phyloP scores from a whole-genome alignment of 2,113 vertebrate species.

The Chrysochloris asiatica region DNA sequence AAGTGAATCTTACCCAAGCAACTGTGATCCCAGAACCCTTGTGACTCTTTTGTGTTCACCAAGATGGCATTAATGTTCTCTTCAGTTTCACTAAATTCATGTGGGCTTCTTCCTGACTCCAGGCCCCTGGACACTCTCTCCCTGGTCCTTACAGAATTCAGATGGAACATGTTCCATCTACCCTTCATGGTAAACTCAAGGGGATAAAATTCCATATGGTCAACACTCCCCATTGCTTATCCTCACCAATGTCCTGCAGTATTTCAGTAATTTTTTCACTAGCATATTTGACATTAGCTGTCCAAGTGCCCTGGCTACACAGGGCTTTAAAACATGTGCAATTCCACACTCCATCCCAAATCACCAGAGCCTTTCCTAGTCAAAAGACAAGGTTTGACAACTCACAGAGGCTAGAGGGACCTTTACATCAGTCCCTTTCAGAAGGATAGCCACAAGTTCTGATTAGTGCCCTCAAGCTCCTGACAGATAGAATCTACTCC shows the following conservation, averaged over 20 bases:
- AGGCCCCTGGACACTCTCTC: not conserved
- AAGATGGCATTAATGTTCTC: not conserved
- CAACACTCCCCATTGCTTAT: too few species aligned
- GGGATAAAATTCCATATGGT: too few species aligned
- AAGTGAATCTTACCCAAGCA: not conserved
- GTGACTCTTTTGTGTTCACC: not conserved
- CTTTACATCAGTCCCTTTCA: not conserved
- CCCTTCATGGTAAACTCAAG: not conserved
- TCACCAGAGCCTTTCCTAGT: not conserved
- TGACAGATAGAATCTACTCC: fast-evolving
- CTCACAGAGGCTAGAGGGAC: not conserved
- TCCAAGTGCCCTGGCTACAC: too few species aligned
- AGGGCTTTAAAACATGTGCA: too few species aligned
- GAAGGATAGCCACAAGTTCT: not conserved
- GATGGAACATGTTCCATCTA: not conserved
- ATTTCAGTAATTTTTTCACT: too few species aligned
- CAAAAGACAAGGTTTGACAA: not conserved
- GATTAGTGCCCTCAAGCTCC: fast-evolving
- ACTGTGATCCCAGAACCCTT: not conserved
- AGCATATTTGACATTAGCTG: too few species aligned
- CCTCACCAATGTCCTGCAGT: too few species aligned
- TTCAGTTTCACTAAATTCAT: not conserved
- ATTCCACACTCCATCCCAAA: too few species aligned
- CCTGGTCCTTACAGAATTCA: not conserved
- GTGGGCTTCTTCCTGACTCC: not conserved